Evolutionary conservation across 2,113 vertebrate genomes (phyloP).

Genomic region (Beaufortia kweichowensis): DNA sequence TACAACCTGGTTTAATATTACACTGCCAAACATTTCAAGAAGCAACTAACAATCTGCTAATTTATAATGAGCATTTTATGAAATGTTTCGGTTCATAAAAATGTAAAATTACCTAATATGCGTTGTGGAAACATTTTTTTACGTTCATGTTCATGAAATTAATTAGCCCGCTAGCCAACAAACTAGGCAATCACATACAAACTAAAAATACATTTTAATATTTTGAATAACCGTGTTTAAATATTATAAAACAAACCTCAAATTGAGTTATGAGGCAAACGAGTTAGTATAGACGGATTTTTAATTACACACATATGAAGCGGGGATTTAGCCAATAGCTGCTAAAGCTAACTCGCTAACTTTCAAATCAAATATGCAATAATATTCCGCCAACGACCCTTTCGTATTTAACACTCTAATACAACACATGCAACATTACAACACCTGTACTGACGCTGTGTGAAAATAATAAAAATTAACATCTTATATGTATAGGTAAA

Average conservation of each 20-base stretch:
- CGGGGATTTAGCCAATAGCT: constrained; percentile 32
- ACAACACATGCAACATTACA: not conserved
- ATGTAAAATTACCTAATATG: not conserved
- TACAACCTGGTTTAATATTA: not conserved
- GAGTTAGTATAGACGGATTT: not conserved
- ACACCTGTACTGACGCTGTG: not conserved
- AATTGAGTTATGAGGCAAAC: no score
- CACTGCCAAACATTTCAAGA: not conserved
- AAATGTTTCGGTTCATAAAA: not conserved
- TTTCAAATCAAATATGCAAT: constrained; percentile 15
- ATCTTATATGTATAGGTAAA: not conserved
- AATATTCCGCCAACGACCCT: not conserved
- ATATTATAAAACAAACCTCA: no score
- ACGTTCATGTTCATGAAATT: not conserved
- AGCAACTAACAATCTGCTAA: not conserved
- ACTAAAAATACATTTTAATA: not conserved
- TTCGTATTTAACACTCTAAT: not conserved
- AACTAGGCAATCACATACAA: not conserved
- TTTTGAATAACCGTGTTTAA: not conserved
- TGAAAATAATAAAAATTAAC: not conserved
- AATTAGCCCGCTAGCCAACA: constrained; percentile 1
- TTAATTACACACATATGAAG: not conserved
- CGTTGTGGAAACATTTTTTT: no score
- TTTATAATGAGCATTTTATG: not conserved
- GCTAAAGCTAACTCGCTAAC: constrained; percentile 26